These are phyloP conservation scores for Aelia acuminata DNA, from an alignment of 2,888 invertebrate genomes.

Conservation along the genomic window DNA sequence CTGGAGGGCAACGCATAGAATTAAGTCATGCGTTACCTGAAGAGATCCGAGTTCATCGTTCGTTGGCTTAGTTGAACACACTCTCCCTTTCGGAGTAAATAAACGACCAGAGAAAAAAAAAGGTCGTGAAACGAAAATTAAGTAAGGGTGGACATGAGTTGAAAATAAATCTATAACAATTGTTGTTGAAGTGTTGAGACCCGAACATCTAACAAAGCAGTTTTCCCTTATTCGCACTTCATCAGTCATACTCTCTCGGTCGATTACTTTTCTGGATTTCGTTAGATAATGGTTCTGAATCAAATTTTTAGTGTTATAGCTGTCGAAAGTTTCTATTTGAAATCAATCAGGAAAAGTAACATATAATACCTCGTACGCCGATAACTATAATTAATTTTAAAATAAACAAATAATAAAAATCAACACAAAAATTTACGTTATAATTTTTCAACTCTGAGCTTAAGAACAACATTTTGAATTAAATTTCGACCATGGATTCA, in stretches of 20 bases:
- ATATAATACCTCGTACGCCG: no score
- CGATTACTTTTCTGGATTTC: background rate
- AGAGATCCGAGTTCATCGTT: constrained; percentile 49
- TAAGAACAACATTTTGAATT: no score
- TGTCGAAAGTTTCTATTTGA: no score
- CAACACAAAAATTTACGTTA: no score
- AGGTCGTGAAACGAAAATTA: background rate
- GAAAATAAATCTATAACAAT: constrained; percentile 46
- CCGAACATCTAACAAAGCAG: background rate
- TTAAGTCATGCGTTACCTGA: constrained; percentile 37
- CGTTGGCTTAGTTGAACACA: constrained; percentile 34
- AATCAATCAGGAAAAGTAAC: no score
- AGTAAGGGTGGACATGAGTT: background rate
- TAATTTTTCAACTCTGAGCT: no score
- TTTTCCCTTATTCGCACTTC: background rate
- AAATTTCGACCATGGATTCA: no score
- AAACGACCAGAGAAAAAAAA: constrained; percentile 14
- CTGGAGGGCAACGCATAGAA: constrained; percentile 13
- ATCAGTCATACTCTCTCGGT: background rate
- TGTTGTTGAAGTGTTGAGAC: background rate
- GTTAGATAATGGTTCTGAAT: background rate
- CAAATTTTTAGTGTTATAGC: no score
- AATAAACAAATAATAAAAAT: no score
- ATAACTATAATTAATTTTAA: no score
- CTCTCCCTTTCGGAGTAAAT: constrained; percentile 44